phyloP scores from a whole-genome alignment of 2,113 vertebrate species.

The Platichthys flesus region DNA sequence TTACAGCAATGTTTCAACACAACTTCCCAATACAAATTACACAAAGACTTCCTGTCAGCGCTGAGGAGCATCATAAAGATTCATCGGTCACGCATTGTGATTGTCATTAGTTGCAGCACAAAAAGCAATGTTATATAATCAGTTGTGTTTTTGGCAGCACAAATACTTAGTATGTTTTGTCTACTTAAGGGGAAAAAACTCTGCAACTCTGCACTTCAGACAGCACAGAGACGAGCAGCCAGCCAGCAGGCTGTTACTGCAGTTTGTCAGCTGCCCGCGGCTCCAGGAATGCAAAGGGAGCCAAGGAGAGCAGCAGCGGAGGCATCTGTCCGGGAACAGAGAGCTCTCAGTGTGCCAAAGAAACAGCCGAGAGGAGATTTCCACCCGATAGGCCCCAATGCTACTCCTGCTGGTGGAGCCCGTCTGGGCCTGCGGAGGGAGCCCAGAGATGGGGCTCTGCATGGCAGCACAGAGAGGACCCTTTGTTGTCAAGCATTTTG shows the following conservation, averaged over 20 bases:
- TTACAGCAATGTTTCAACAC: background rate
- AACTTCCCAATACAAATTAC: background rate
- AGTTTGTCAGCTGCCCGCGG: conserved; percentile 74
- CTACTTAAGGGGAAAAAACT: conserved; percentile 22
- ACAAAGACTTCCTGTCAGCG: background rate
- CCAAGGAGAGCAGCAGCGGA: conserved; percentile 70
- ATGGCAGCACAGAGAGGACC: conserved; percentile 67
- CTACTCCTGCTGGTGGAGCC: conserved; percentile 62
- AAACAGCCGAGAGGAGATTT: conserved; percentile 77
- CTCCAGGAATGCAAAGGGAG: conserved; percentile 76
- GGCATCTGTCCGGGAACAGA: conserved; percentile 78
- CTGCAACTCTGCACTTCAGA: conserved; percentile 61
- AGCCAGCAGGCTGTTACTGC: conserved; percentile 74
- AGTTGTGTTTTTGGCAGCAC: background rate
- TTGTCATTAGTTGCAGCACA: background rate
- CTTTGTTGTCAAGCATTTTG: conserved; percentile 73
- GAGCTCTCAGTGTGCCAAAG: conserved; percentile 76
- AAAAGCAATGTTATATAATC: background rate
- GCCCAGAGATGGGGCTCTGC: conserved; percentile 60
- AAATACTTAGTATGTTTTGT: conserved; percentile 32
- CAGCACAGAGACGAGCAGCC: conserved; percentile 57
- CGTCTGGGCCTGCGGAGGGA: conserved; percentile 50
- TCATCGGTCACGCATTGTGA: background rate
- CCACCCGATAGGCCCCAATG: conserved; percentile 67
- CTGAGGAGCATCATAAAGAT: background rate